Conservation (phyloP, 2,797 vertebrate genomes). For the Melanotaenia nigrans region DNA sequence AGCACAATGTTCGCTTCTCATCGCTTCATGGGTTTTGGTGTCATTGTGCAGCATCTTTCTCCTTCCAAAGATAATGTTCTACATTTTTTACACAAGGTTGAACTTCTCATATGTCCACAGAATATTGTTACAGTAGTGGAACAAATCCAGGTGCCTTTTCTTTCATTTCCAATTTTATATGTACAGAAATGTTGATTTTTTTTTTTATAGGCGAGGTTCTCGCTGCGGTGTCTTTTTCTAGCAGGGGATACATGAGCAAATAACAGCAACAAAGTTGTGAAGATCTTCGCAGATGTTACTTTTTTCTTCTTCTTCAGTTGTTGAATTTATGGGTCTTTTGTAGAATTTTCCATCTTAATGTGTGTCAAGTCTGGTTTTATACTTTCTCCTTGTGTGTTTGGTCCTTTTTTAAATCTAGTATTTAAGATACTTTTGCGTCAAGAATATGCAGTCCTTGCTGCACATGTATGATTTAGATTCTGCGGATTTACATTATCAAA, state of each 20-base stretch:
- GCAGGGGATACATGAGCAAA: background rate
- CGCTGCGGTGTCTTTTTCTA: background rate
- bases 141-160: background rate
- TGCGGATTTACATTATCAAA: constrained; percentile 8
- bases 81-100: background rate
- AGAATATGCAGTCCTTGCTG: background rate
- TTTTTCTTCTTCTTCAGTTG: background rate
- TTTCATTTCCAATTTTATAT: background rate
- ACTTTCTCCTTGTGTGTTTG: background rate
- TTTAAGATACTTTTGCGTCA: background rate
- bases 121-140: background rate
- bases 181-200: background rate
- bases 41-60: background rate
- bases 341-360: background rate
- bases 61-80: background rate
- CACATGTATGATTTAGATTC: background rate
- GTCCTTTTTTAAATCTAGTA: background rate
- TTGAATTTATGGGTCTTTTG: background rate
- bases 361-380: background rate
- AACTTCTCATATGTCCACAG: background rate
- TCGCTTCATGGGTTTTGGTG: background rate
- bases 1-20: background rate
- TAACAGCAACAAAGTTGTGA: background rate
- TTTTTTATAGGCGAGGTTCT: background rate
- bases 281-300: background rate